Base-by-base conservation (phyloP, 1,140 invertebrate species). In the Cotesia chilonis region DNA sequence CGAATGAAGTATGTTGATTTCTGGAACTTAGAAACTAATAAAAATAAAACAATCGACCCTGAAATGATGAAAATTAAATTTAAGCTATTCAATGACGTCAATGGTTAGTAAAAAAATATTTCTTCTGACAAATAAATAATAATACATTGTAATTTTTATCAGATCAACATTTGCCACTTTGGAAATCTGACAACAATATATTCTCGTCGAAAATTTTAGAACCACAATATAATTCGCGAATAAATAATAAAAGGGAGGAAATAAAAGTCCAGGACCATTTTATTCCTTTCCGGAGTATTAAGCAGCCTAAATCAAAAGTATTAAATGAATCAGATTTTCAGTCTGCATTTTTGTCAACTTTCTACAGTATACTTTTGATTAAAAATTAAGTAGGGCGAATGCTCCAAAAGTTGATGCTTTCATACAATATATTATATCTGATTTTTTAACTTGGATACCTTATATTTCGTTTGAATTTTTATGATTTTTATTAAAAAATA, bases 321-420 rank as follows among this genome's bases (percentile, higher is more conserved):
- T n/a, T 12, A 10, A 35, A 37, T 37, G 14, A 36, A 64, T 9
- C 12, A 64, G 37, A 64, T 17, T 64, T 64, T 47, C 36, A 37
- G 12, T n/a, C 61, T 12, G 37, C 61, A 7, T 64, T 64, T 64
- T 14, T 64, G 12, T 64, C 61, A 12, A 47, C 61, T 41, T 41
- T 64, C 37, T 41, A 64, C 38, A 64, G 61, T 64, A 6, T 47
- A 36, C 28, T 28, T 59, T 59, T 28, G 28, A 28, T 28, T 28
- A 28, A 28, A 28, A 28, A 28, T 28, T 28, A 28, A 28, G 1
- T 28, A 28, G 28, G 28, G 28, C 2, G 28, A 28, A 28, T 28
- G 28, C 28, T 28, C 28, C 28, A 28, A 28, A 28, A 28, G 28
- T 28, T 3, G 28, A 28, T 28, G 28, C 3, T 28, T 28, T 28